Conservation (phyloP, 2,888 invertebrate species). For the Coecobrya sp. region DNA sequence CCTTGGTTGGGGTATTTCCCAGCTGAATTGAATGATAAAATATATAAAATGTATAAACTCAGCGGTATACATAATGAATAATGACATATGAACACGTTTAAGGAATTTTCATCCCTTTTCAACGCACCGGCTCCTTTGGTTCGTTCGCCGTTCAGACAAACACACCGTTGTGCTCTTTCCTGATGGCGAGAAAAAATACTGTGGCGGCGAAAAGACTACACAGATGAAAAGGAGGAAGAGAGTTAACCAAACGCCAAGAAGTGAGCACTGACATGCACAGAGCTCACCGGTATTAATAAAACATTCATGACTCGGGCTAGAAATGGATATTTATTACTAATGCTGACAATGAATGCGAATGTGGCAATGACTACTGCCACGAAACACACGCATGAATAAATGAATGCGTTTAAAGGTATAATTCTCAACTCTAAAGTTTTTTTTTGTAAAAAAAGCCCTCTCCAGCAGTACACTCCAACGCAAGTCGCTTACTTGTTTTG, state of each 20-base stretch:
- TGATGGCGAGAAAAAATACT: background rate
- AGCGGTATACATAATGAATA: constrained; percentile 46
- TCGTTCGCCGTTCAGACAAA: background rate
- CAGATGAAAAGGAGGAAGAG: background rate
- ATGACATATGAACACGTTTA: constrained; percentile 58
- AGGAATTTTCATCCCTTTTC: constrained; percentile 52
- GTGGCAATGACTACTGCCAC: constrained; percentile 43
- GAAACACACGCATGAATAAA: constrained; percentile 63
- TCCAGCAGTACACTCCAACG: background rate
- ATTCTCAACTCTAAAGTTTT: background rate
- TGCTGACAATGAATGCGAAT: constrained; percentile 56
- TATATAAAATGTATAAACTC: constrained; percentile 2
- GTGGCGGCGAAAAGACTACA: background rate
- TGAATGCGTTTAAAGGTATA: constrained; percentile 35
- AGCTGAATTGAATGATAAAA: constrained; percentile 1
- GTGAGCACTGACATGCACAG: constrained; percentile 40
- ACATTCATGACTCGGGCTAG: constrained; percentile 37
- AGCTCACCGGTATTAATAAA: constrained; percentile 59
- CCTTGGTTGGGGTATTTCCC: background rate
- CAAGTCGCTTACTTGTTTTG: background rate
- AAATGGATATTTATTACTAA: constrained; percentile 66
- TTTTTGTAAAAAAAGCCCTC: background rate
- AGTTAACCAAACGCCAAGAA: constrained; percentile 10
- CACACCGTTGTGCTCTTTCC: background rate
- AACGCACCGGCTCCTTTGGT: background rate